Evolutionary conservation across 2,797 vertebrate species (phyloP).

Genomic region (Pterois miles): DNA sequence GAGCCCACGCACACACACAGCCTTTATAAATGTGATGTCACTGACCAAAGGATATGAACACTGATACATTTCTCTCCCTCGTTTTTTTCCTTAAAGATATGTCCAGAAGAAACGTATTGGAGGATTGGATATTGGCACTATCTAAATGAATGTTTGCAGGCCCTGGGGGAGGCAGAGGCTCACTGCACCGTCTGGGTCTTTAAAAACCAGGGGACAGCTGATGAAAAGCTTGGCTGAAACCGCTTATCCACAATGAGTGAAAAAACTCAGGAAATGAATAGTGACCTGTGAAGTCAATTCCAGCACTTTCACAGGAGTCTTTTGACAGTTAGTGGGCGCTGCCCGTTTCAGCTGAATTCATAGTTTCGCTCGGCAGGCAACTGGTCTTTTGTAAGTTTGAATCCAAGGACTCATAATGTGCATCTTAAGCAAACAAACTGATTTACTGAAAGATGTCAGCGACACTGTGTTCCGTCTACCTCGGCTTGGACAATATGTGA

Average conservation of each 20-base stretch:
- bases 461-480: conserved; percentile 1
- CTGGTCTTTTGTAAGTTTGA: conserved; percentile 25
- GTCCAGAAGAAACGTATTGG: conserved; percentile 69
- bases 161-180: conserved; percentile 59
- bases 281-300: conserved; percentile 50
- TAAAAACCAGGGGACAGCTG: conserved; percentile 65
- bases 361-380: conserved; percentile 7
- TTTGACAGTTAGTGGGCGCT: conserved; percentile 6
- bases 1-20: conserved; percentile 39
- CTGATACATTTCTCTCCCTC: conserved; percentile 73
- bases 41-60: conserved; percentile 72
- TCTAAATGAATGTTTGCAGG: conserved; percentile 79
- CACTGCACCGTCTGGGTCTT: conserved; percentile 61
- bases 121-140: conserved; percentile 79
- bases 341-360: conserved; percentile 27
- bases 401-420: conserved; percentile 32
- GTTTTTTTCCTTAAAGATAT: conserved; percentile 72
- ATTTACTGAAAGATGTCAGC: conserved; percentile 5
- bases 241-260: conserved; percentile 60
- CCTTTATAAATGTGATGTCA: conserved; percentile 79
- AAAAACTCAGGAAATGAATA: conserved; percentile 70
- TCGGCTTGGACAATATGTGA: conserved; percentile 12
- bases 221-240: conserved; percentile 63
- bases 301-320: conserved; percentile 29
- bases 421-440: conserved; percentile 31